These are phyloP conservation scores for Pogonomyrmex barbatus DNA, from an alignment of 1,140 invertebrate species.

Conservation along the genomic window DNA sequence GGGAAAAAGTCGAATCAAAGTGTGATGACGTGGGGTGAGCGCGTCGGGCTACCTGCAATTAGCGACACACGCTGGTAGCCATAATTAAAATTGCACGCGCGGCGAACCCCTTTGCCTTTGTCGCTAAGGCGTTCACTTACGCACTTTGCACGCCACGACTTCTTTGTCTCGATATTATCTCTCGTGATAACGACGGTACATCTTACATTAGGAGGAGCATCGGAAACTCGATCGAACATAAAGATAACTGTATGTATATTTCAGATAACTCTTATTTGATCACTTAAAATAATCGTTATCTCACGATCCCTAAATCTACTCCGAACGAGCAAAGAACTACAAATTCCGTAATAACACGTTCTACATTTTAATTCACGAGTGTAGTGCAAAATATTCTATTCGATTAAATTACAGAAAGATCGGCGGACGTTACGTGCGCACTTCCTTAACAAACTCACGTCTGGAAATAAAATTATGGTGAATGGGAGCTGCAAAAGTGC, in stretches of 20 bases:
- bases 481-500: neutral
- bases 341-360: neutral
- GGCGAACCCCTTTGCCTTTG: slow-evolving; percentile 12
- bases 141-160: slow-evolving; percentile 30
- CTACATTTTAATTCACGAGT: neutral
- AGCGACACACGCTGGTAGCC: slow-evolving; percentile 79
- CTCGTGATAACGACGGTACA: neutral
- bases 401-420: neutral
- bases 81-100: slow-evolving; percentile 80
- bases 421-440: neutral
- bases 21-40: slow-evolving; percentile 79
- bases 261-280: neutral
- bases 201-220: neutral
- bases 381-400: neutral
- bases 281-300: neutral
- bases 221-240: neutral
- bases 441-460: neutral
- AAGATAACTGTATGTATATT: neutral
- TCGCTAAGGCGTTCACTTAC: neutral
- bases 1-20: slow-evolving; percentile 83
- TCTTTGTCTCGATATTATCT: slow-evolving; percentile 47
- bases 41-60: slow-evolving; percentile 78
- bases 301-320: neutral
- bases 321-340: neutral
- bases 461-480: slow-evolving; percentile 23